Percentiles rank a stretch among this genome's conserved stretches.
Evolutionary conservation across 2,888 invertebrate species (phyloP).

Genomic region (Adelphocoris suturalis): DNA sequence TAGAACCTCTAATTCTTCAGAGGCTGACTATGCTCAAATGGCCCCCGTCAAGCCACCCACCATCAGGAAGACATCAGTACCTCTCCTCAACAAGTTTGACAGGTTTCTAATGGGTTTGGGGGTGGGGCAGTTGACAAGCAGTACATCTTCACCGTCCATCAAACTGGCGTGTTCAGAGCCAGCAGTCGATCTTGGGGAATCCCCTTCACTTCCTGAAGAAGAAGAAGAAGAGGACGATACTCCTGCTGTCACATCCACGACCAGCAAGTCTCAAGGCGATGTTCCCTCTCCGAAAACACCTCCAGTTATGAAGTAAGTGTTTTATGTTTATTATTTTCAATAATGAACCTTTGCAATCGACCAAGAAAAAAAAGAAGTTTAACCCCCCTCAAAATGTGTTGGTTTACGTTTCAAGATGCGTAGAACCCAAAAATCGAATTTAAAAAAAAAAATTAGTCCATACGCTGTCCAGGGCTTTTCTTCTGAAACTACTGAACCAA

Average conservation of each 20-base stretch:
- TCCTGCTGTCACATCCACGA: not conserved
- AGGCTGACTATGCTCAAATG: conserved; percentile 76
- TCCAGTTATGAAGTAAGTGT: conserved; percentile 56
- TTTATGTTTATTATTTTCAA: too few species aligned
- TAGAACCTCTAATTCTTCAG: conserved; percentile 57
- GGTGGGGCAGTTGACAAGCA: conserved; percentile 52
- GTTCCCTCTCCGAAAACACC: conserved; percentile 27
- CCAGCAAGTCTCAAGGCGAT: conserved; percentile 12
- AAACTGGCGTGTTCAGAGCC: not conserved
- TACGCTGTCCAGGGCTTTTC: too few species aligned
- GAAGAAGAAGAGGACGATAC: conserved; percentile 57
- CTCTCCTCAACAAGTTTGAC: conserved; percentile 69
- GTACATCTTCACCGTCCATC: conserved; percentile 64
- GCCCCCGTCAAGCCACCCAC: conserved; percentile 65
- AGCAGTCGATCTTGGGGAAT: conserved; percentile 22
- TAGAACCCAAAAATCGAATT: too few species aligned
- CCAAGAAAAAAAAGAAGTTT: too few species aligned
- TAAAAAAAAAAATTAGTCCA: too few species aligned
- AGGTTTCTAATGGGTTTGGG: conserved; percentile 63
- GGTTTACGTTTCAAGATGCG: too few species aligned
- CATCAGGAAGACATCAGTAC: conserved; percentile 75
- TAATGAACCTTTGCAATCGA: too few species aligned
- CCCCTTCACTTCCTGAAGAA: conserved; percentile 56
- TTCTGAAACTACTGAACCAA: too few species aligned
- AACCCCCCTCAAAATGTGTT: too few species aligned